Base-by-base conservation (phyloP, 2,113 vertebrate species). In the Tinamus guttatus region DNA sequence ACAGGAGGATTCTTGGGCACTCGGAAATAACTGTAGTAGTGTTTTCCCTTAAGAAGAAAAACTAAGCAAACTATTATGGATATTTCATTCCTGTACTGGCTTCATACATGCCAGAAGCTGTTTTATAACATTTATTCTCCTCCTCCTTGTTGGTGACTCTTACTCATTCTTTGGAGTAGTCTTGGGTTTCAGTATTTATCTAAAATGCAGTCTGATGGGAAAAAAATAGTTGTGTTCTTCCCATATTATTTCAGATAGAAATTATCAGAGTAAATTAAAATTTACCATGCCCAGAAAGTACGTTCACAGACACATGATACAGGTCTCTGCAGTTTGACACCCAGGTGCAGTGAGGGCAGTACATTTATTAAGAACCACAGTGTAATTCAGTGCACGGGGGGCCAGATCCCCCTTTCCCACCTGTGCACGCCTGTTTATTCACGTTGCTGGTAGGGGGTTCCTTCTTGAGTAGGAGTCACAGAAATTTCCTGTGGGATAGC, bases 41-140 rank as follows among this genome's bases (percentile, higher is more conserved):
- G 32, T 85, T 95, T 95, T 91, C 62, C 40, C 85, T 88, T 85
- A 63, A 94, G 80, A 73, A 75, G 45, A 74, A 51, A 93, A 91
- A 36, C 58, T 81, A 93, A 87, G 87, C 43, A 77, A 84, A 32
- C 56, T 71, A 45, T 18, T 67, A 80, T 63, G 84, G 58, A 73
- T 94, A 96, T 93, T 41, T 95, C 30, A 36, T 74, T 94, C 87
- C 82, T 75, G 36, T 93, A 58, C 30, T 92, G 69, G 78, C 93
- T 93, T 95, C 49, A 60, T 94, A 81, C 67, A 92, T 28, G 21
- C 70, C 89, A 95, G 95, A 94, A 59, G 45, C 93, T 93, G 85
- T 89, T 97, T 96, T 96, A 94, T 94, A 96, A 94, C 91, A 95
- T 94, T 89, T 83, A 45, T 90, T 52, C 62, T 95, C 91, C 82